Evolutionary conservation across 2,797 vertebrate species (phyloP), one percentile per base, ranked within the genome.

Genomic region (Lagocephalus sceleratus): DNA sequence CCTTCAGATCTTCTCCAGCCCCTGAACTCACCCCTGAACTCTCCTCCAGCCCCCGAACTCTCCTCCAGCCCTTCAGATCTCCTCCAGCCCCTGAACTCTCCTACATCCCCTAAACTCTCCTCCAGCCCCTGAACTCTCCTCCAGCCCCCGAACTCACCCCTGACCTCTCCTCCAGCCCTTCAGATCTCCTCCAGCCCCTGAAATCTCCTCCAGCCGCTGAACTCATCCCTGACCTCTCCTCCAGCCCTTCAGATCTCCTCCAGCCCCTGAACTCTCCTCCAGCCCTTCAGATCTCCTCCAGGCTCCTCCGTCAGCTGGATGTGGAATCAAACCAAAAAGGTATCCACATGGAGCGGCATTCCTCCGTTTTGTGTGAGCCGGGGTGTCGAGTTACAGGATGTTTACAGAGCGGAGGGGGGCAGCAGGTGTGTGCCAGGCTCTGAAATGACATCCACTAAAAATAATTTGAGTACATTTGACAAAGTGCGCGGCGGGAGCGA

Each of bases 341-440:
- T 51, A 40, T 41, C 10, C 41, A 19, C 40, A 3, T 43, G 47
- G 44, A 47, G 57, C 38, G 32, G 47, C 25, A 11, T 61, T 54
- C 32, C 60, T 20, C 52, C 51, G 65, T 44, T 62, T 48, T 54
- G 44, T 20, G 50, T 23, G 45, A 22, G 71, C 51, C 20, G 10
- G 8, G n/a, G 78, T 70, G 76, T 80, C 46, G 53, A 25, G 65
- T 85, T 86, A 79, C 76, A 76, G 71, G 78, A 74, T 77, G 71
- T 78, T 72, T 66, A 64, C 45, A 49, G 11, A 57, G 42, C 10
- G 52, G 39, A 59, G 16, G 29, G 38, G 51, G 52, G 38, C 60
- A 48, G 73, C 73, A 81, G 69, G 69, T 74, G 73, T 56, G 55
- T n/a, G 47, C 45, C 42, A 59, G 41, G n/a, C 47, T 66, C 54